These are phyloP conservation scores for Pteropus alecto DNA, from an alignment of 2,113 vertebrate species.

Conservation along the genomic window DNA sequence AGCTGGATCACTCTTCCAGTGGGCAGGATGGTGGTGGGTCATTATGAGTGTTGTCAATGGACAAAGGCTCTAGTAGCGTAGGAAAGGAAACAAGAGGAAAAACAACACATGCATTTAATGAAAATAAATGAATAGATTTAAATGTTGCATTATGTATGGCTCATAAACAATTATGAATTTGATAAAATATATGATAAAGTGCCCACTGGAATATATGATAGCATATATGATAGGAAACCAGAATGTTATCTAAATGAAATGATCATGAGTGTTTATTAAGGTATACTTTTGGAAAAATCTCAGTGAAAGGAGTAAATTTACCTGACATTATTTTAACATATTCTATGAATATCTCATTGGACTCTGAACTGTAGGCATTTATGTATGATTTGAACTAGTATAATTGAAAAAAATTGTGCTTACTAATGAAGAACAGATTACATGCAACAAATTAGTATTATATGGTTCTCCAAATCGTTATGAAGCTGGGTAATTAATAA, in stretches of 20 bases:
- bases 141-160: not conserved
- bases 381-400: not conserved
- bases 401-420: not conserved
- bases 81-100: not conserved
- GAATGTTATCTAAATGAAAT: not conserved
- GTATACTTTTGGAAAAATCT: not conserved
- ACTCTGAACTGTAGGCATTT: not conserved
- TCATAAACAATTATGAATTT: not conserved
- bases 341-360: not conserved
- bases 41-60: not conserved
- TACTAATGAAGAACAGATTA: not conserved
- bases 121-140: not conserved
- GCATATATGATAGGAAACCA: not conserved
- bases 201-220: too few species aligned
- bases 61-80: not conserved
- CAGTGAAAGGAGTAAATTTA: not conserved
- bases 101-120: not conserved
- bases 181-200: not conserved
- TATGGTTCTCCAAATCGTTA: not conserved
- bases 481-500: not conserved
- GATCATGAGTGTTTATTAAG: not conserved
- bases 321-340: not conserved
- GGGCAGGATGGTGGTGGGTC: not conserved
- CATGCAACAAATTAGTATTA: not conserved
- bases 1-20: not conserved